Base-by-base conservation (phyloP, 2,888 invertebrate genomes). In the Hecatera dysodea region DNA sequence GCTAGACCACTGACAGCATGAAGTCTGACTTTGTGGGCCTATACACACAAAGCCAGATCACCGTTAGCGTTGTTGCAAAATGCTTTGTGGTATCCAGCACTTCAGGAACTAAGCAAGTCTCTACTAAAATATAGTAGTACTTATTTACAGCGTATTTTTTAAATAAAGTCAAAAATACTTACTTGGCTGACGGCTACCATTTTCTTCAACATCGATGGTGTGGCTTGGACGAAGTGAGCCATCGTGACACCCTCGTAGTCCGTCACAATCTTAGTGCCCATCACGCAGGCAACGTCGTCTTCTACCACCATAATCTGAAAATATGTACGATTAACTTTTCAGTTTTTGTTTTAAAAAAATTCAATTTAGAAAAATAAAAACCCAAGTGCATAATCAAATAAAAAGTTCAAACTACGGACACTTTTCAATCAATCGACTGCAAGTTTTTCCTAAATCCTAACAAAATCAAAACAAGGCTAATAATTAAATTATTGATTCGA, bases 171-270 rank as follows among this genome's bases (percentile, higher is more conserved):
- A 2, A 48, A 3, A 6, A 57, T 59, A 80, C 76, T 12, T 85
- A 95, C 95, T 88, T 96, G 95, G 78, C 89, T 87, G 48, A 95
- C 92, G 22, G 93, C 92, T 9, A 94, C 90, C 86, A 97, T 93
- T 89, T 97, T 97, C 87, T 96, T 97, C 50, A 97, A 91, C 63
- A 97, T 81, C 0, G 94, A 88, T 0, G 97, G 97, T n/a, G 96
- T 96, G 46, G 96, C 95, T 83, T 97, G 96, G 15, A 96, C 90
- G 29, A 97, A 90, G 82, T 97, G 97, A n/a, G 91, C 95, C 76
- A 97, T 86, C 0, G 96, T 96, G 0, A 96, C 93, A 0, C 91
- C 93, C 62, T 91, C 84, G 70, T 94, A 95, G 77, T 96, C 95
- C 0, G 87, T 94, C 39, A 95, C 83, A 24, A 94, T 91, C 82